Base-by-base conservation (phyloP, 2,888 invertebrate species). In the Netelia melanura region DNA sequence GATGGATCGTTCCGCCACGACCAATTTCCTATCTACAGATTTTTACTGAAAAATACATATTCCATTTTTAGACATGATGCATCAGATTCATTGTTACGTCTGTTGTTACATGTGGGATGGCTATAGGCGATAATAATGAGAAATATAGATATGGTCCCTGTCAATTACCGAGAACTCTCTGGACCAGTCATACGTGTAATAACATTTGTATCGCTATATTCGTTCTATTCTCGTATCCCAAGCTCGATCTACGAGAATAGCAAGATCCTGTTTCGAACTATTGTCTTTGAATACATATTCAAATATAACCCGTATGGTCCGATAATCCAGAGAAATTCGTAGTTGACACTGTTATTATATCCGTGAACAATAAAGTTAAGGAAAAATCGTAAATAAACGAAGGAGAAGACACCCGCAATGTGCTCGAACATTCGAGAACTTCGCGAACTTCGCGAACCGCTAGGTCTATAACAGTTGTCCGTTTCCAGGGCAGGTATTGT, bases 401-500 rank as follows among this genome's bases (percentile, higher is more conserved):
- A 5, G 38, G 6, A 38, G 38, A 38, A 38, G 8, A 38, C 38
- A 38, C 5, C 8, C 8, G 38, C 6, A 38, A 38, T 38, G 6
- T 38, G 5, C 38, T 38, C 38, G 38, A 38, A 38, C 38, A 6
- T 38, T 38, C 38, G 38, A 38, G 38, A 38, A 38, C 38, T 38
- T 38, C 38, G 38, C 5, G 38, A 38, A 38, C 38, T 38, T 38
- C 38, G 38, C 5, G 38, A 38, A 38, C 38, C 6, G 38, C 38
- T 80, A 11, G 30, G 43, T 56, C 21, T 8, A 48, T 48, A 10
- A 25, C 56, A 23, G 74, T 38, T 67, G 67, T 62, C 54, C 38
- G 71, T 72, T 64, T 78, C 61, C 54, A 80, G 54, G 72, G 56
- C 67, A 72, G 77, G 81, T 77, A 78, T 62, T 84, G 81, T 88